A percentile compares a stretch with the other conserved stretches of the same genome.
phyloP scores from a whole-genome alignment of 2,797 vertebrate genomes.

The Lepilemur ruficaudatus region DNA sequence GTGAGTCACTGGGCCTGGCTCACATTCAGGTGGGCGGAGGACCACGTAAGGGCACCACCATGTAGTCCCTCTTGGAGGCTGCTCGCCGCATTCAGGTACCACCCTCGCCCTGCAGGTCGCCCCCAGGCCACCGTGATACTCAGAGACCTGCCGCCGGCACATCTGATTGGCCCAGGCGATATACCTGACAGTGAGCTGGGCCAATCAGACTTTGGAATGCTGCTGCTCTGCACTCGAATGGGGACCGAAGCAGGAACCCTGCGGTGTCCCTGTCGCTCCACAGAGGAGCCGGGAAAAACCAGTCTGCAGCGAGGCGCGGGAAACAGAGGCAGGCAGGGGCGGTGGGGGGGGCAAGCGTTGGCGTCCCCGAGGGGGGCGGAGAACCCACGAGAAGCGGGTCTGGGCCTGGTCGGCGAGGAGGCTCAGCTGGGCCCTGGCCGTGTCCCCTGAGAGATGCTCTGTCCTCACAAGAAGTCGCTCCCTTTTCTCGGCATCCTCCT shows the following conservation, averaged over 20 bases:
- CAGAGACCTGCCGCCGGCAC: not conserved
- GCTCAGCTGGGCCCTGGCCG: rapidly evolving
- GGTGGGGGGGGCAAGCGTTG: too few species aligned
- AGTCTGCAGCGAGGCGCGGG: not conserved
- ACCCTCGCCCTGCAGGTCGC: not conserved
- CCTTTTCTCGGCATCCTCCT: not conserved
- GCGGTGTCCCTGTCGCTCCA: rapidly evolving
- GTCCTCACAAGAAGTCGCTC: rapidly evolving
- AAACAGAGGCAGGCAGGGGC: not conserved
- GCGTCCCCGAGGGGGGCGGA: not conserved
- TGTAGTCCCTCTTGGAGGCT: not conserved
- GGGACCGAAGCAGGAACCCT: not conserved
- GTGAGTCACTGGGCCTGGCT: not conserved
- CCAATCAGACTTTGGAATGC: not conserved
- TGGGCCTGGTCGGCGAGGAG: rapidly evolving
- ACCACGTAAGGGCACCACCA: not conserved
- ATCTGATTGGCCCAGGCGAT: not conserved
- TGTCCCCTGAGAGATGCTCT: rapidly evolving
- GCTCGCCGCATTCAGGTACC: too few species aligned
- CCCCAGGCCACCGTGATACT: rapidly evolving
- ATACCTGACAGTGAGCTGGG: not conserved
- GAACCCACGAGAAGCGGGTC: rapidly evolving
- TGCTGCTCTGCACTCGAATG: rapidly evolving
- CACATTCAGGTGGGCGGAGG: too few species aligned
- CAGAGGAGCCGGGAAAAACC: not conserved